phyloP scores from a whole-genome alignment of 2,113 vertebrate species.

The Gobiocypris rarus region DNA sequence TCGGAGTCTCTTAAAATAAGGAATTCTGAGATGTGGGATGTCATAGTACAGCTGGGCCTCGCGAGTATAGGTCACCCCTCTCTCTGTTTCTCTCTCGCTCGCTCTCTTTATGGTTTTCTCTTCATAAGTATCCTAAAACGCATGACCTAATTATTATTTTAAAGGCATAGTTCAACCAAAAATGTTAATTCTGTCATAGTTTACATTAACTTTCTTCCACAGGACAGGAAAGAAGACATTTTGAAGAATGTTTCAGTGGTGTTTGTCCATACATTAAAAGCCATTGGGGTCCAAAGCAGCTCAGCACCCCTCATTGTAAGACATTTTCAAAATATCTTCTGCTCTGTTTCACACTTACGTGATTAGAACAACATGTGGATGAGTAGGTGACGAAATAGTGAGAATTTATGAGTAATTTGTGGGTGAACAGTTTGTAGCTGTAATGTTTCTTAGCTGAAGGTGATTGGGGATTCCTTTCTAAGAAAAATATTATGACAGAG shows the following conservation, averaged over 20 bases:
- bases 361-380: background rate
- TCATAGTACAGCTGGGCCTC: conserved; percentile 65
- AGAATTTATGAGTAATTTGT: background rate
- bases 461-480: background rate
- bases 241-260: background rate
- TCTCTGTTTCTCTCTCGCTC: conserved; percentile 5
- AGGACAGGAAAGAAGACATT: background rate
- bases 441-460: background rate
- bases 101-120: conserved; percentile 9
- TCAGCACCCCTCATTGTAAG: too few species aligned
- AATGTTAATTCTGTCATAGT: background rate
- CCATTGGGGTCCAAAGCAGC: background rate
- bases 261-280: background rate
- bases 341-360: background rate
- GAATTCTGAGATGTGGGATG: conserved; percentile 60
- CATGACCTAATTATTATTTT: background rate
- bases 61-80: conserved; percentile 38
- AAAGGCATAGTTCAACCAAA: background rate
- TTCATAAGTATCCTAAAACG: background rate
- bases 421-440: background rate
- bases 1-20: conserved; percentile 62
- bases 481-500: conserved; percentile 18
- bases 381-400: background rate
- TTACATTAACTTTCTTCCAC: background rate
- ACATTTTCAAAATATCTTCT: too few species aligned